Evolutionary conservation across 1,140 invertebrate species (phyloP).

Genomic region (Berghia stephanieae): DNA sequence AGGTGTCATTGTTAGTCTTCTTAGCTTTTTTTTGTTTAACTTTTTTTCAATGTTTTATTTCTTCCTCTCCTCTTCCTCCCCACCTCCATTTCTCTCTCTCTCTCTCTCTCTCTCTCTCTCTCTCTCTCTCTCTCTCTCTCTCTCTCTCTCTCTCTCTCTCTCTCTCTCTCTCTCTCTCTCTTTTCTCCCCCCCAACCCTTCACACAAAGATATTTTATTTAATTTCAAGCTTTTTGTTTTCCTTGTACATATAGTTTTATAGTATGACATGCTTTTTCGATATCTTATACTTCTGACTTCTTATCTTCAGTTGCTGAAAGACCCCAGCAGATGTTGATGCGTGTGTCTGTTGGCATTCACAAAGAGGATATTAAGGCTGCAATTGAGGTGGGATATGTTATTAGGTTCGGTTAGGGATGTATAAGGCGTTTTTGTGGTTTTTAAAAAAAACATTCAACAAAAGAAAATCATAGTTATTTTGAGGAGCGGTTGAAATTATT

Average conservation of each 20-base stretch:
- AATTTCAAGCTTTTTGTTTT: background rate
- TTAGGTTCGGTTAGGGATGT: background rate
- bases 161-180: conserved; percentile 3
- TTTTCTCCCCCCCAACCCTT: background rate
- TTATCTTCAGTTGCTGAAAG: conserved; percentile 79
- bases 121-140: too few species aligned
- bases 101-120: too few species aligned
- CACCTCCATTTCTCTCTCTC: background rate
- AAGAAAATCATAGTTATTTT: too few species aligned
- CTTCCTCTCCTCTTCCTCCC: background rate
- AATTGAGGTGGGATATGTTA: conserved; percentile 74
- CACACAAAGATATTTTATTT: too few species aligned
- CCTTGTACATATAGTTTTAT: too few species aligned
- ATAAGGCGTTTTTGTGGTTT: too few species aligned
- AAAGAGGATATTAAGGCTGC: conserved; percentile 90
- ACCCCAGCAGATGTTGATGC: conserved; percentile 99
- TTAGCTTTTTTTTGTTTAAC: too few species aligned
- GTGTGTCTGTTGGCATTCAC: conserved; percentile 96
- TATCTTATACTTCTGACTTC: too few species aligned
- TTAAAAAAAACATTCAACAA: too few species aligned
- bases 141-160: too few species aligned
- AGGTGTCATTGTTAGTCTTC: too few species aligned
- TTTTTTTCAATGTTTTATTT: background rate
- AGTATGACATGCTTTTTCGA: background rate
- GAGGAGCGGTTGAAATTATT: background rate